A percentile compares a stretch with the other conserved stretches of the same genome.
These are phyloP conservation scores for Fringilla coelebs DNA, from an alignment of 2,797 vertebrate species.

Conservation along the genomic window DNA sequence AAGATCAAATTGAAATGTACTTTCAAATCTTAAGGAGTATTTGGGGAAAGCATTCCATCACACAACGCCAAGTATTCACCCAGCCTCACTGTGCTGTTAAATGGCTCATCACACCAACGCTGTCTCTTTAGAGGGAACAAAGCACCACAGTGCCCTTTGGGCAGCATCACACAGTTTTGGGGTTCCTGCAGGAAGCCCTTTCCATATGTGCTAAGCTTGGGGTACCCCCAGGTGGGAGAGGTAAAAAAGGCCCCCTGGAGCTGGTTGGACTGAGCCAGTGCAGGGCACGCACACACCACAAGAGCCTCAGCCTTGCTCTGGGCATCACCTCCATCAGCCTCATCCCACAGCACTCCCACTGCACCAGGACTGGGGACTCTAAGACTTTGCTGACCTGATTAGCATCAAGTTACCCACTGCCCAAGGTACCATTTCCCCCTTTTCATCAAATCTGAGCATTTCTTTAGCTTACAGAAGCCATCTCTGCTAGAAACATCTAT, in stretches of 20 bases:
- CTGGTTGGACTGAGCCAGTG: not conserved
- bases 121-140: not conserved
- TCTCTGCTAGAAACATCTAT: not conserved
- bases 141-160: not conserved
- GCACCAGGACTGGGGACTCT: accelerated
- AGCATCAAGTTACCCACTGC: accelerated
- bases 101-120: accelerated
- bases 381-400: not conserved
- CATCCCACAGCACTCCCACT: not conserved
- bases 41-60: not conserved
- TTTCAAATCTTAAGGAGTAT: not conserved
- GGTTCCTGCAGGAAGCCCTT: not conserved
- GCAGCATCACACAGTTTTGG: not conserved
- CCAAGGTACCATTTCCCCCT: not conserved
- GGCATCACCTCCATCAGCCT: not conserved
- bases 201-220: accelerated
- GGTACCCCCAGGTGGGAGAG: not conserved
- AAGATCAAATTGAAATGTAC: not conserved
- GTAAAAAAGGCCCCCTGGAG: not conserved
- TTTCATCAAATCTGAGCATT: not conserved
- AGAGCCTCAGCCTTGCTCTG: not conserved
- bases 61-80: not conserved
- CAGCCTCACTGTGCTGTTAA: not conserved
- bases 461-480: not conserved
- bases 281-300: not conserved